Percentiles rank a stretch among this genome's conserved stretches.
Evolutionary conservation across 2,113 vertebrate species (phyloP).

Genomic region (Nycticebus coucang): DNA sequence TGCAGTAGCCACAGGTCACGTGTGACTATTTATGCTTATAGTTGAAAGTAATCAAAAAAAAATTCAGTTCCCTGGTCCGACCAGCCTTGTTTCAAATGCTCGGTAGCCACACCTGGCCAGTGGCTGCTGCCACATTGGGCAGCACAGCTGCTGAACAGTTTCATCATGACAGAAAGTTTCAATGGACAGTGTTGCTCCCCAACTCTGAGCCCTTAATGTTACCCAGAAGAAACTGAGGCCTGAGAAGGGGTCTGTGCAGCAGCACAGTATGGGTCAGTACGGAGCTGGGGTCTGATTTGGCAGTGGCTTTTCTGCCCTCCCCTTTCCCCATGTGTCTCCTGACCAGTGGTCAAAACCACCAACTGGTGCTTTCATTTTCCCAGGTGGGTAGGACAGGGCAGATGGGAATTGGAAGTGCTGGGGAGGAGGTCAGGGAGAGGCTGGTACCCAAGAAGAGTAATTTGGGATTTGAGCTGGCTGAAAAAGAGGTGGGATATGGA

Average conservation of each 20-base stretch:
- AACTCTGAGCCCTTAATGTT: background rate
- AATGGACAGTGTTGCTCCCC: no score
- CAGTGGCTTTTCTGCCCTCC: background rate
- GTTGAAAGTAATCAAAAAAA: conserved; percentile 15
- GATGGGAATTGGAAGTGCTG: background rate
- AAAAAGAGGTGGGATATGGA: background rate
- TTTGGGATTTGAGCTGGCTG: background rate
- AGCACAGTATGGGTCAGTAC: background rate
- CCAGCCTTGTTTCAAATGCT: background rate
- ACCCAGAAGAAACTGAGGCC: background rate
- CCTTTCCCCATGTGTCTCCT: background rate
- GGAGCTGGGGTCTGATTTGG: background rate
- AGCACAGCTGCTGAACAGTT: background rate
- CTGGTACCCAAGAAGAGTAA: background rate
- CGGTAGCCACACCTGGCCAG: background rate
- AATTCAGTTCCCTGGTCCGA: background rate
- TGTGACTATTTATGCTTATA: background rate
- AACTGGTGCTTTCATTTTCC: background rate
- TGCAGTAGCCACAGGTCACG: background rate
- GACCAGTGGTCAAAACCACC: background rate
- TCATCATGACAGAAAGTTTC: background rate
- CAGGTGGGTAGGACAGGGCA: background rate
- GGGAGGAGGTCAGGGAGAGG: background rate
- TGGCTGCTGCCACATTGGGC: background rate
- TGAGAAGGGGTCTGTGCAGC: background rate